These are phyloP conservation scores for Beris morrisii DNA, from an alignment of 2,888 invertebrate genomes.

Conservation along the genomic window DNA sequence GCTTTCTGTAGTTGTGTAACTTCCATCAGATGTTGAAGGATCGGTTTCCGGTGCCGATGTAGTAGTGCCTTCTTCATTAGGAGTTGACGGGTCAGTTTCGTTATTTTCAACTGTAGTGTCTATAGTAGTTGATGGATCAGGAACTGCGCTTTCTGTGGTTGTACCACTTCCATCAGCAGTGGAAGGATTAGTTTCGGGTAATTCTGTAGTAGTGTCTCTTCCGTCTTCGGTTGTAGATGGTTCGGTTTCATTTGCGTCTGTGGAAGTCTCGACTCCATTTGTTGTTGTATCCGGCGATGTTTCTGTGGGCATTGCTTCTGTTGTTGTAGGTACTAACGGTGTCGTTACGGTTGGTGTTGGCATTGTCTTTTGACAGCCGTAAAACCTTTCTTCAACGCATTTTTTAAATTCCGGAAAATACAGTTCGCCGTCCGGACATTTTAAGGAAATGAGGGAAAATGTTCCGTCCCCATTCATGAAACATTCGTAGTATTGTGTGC, in stretches of 20 bases:
- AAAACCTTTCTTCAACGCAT: constrained; percentile 5
- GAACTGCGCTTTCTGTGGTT: neutral
- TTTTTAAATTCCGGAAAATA: neutral
- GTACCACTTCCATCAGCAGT: neutral
- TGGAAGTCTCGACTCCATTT: neutral
- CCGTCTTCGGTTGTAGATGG: no score
- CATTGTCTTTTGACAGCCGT: constrained; percentile 5
- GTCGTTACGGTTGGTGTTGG: neutral
- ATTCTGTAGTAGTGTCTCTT: neutral
- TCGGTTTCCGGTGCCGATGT: neutral
- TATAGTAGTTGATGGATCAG: neutral
- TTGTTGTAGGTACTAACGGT: neutral
- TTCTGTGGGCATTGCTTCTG: neutral
- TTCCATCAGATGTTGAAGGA: no score
- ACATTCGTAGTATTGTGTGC: constrained; percentile 19
- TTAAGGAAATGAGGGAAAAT: neutral
- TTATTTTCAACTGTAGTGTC: neutral
- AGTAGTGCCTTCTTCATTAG: neutral
- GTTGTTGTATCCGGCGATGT: constrained; percentile 3
- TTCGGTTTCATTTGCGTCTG: neutral
- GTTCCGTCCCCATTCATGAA: constrained; percentile 10
- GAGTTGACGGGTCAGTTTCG: neutral
- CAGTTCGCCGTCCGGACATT: constrained; percentile 1
- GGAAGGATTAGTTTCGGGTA: neutral
- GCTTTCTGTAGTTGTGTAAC: no score